phyloP scores from a whole-genome alignment of 2,113 vertebrate species.

The Thermophis baileyi region DNA sequence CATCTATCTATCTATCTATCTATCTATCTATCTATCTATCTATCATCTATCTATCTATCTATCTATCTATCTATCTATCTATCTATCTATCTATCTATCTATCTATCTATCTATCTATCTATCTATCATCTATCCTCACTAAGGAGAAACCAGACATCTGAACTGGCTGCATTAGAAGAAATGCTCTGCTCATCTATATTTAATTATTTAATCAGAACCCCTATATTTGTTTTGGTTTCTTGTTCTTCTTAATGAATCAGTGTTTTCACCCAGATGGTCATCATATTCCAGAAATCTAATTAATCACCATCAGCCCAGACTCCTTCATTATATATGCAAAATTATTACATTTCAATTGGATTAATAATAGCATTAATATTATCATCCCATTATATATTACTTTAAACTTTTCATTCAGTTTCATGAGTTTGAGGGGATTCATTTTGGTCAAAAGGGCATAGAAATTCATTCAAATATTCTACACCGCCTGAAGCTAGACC shows the following conservation, averaged over 20 bases:
- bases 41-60: no score
- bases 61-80: no score
- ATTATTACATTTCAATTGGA: neutral
- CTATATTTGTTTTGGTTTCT: neutral
- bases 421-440: neutral
- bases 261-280: neutral
- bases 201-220: neutral
- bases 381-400: neutral
- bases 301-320: neutral
- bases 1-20: neutral
- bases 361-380: neutral
- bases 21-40: no score
- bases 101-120: neutral
- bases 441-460: neutral
- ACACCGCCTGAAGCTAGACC: neutral
- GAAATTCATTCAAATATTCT: neutral
- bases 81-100: neutral
- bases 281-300: neutral
- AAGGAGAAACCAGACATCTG: neutral
- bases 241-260: neutral
- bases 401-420: neutral
- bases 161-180: no score
- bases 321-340: neutral
- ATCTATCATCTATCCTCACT: neutral
- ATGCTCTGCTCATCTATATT: neutral